Base-by-base conservation (phyloP, 2,113 vertebrate genomes). In the Thymallus thymallus region DNA sequence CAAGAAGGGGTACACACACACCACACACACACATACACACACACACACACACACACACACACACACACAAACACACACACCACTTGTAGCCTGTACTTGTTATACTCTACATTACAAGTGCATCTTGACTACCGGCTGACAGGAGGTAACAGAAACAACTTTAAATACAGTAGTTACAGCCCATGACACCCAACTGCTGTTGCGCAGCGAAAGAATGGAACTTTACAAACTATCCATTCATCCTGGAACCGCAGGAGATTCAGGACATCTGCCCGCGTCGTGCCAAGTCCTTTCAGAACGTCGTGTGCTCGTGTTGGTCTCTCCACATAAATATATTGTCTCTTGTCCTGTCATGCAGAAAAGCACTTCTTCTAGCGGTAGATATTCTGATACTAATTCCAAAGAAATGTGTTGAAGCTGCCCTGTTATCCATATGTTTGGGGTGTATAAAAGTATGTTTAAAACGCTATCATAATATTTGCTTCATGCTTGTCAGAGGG, bases 261-360 rank as follows among this genome's bases (percentile, higher is more conserved):
- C 70, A 72, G 24, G 78, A 76, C 74, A 80, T 66, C 65, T 80
- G 68, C 68, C 14, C 22, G 46, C 68, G 23, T 51, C 23, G 68
- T 69, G 68, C 41, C 68, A 26, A 2, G 23, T 69, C 46, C 35
- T 29, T 64, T 64, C 24, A 64, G 62, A 64, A 3, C 9, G 62
- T 64, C 60, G 60, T 26, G 41, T 45, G 41, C 41, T 45, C 41
- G 9, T 10, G 41, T 4, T 45, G 62, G 22, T 23, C 62, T 22
- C 62, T 69, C 41, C 16, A 9, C 18, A 55, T 67, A 41, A 55
- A 69, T 23, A 46, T 51, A 51, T 69, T 51, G 68, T 75, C n/a
- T 10, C 9, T 75, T 20, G 18, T 58, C 16, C 30, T 32, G 64
- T 46, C 26, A 56, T 18, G 60, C 61, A 46, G 2, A 60, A 72